A percentile compares a stretch with the other conserved stretches of the same genome.
Conservation (phyloP, 2,888 invertebrate genomes). For the Ormyrus nitidulus region DNA sequence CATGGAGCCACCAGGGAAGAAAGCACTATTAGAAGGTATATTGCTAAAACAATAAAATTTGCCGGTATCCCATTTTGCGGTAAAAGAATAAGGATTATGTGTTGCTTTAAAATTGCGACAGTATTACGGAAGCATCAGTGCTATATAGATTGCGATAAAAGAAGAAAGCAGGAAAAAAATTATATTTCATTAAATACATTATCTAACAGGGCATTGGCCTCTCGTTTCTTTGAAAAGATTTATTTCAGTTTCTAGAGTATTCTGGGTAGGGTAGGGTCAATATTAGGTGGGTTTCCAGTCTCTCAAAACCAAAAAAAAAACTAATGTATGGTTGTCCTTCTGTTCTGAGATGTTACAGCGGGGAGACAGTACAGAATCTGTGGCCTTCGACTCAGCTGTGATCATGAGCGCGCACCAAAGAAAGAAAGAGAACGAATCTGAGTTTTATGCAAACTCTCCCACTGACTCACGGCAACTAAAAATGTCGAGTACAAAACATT, state of each 20-base stretch:
- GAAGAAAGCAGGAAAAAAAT: constrained; percentile 53
- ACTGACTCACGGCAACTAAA: constrained; percentile 68
- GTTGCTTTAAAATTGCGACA: constrained; percentile 45
- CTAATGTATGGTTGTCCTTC: constrained; percentile 77
- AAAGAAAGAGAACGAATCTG: constrained; percentile 74
- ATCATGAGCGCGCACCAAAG: constrained; percentile 74
- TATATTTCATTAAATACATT: constrained; percentile 39
- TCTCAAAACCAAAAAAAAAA: constrained; percentile 62
- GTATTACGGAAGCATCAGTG: constrained; percentile 56
- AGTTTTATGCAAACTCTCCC: constrained; percentile 72
- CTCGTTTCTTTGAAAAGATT: constrained; percentile 45
- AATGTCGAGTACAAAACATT: constrained; percentile 70
- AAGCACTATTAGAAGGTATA: constrained; percentile 72
- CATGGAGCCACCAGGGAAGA: constrained; percentile 69
- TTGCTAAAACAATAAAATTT: constrained; percentile 67
- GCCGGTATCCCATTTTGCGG: constrained; percentile 55
- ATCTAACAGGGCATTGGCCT: constrained; percentile 40
- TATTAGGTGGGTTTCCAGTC: constrained; percentile 42
- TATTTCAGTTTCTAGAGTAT: constrained; percentile 34
- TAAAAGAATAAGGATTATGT: constrained; percentile 25
- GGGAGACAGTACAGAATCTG: constrained; percentile 75
- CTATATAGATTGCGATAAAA: constrained; percentile 55
- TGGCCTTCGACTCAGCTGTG: constrained; percentile 76
- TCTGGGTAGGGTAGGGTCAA: constrained; percentile 47
- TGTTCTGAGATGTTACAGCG: constrained; percentile 78